Evolutionary conservation across 2,797 vertebrate genomes (phyloP).

Genomic region (Characodon lateralis): DNA sequence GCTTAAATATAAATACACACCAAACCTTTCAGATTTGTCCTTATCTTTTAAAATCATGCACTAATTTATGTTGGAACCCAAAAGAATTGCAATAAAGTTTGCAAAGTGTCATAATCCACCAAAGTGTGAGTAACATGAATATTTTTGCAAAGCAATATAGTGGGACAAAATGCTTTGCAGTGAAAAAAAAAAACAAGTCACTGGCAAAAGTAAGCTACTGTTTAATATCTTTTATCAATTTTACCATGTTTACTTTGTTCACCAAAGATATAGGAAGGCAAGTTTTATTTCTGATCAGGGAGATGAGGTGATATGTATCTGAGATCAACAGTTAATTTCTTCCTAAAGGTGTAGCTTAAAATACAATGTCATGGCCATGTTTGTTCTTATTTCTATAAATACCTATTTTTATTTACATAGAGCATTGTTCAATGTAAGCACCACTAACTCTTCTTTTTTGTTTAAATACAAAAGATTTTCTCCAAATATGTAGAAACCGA

Average conservation of each 20-base stretch:
- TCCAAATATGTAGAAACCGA: slow-evolving; percentile 8
- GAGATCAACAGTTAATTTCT: not conserved
- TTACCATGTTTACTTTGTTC: not conserved
- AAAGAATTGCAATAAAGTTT: no score
- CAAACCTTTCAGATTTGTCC: no score
- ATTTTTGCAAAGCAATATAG: not conserved
- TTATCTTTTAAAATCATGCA: no score
- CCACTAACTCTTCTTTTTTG: not conserved
- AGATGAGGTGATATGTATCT: not conserved
- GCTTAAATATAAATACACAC: no score
- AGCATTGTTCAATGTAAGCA: not conserved
- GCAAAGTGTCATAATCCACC: no score
- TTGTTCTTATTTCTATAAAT: not conserved
- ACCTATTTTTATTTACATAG: not conserved
- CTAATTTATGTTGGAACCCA: no score
- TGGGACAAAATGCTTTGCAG: not conserved
- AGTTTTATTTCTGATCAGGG: not conserved
- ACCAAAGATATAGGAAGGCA: not conserved
- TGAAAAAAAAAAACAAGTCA: not conserved
- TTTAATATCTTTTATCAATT: not conserved
- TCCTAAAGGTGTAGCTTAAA: not conserved
- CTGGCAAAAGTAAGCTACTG: no score
- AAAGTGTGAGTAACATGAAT: not conserved
- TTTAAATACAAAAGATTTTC: not conserved
- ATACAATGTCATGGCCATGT: not conserved